Base-by-base conservation (phyloP, 2,888 invertebrate species). In the Sicus ferrugineus region DNA sequence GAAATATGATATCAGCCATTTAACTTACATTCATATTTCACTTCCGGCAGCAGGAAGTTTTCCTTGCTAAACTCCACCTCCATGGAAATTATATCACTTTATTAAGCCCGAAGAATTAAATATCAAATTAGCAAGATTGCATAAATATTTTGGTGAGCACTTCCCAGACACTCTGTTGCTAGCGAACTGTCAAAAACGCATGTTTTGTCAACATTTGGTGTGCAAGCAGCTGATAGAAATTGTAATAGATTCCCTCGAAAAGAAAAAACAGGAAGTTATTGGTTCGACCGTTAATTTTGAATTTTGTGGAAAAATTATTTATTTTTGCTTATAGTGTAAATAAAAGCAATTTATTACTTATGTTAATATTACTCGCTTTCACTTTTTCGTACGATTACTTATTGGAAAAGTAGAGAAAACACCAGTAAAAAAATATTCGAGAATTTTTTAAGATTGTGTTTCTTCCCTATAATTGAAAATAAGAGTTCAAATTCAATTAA, bases 1-100 rank as follows among this genome's bases (percentile, higher is more conserved):
- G 2, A 31, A 54, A 67, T 62, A 67, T 50, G 2, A 61, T 42
- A 21, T 19, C 28, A 42, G 38, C 16, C 16, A 16, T 31, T 59
- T 21, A 19, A 86, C 92, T 90, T 86, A 94, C 94, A 94, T 88
- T 95, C 94, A 83, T 93, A 94, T 88, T 94, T 93, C 23, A 87
- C 83, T 30, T 89, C 88, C 0, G 92, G 89, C 76, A 93, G 80
- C 68, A 84, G 78, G 73, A 90, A 89, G 79, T 93, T 90, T 71
- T 90, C 90, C 73, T 89, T 87, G 62, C 87, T 87, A 70, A 89
- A 87, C 73, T 77, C 88, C 71, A 78, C 86, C 84, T 81, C 88
- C 81, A 83, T 84, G 73, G 69, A 34, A 14, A 34, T 52, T 52
- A 23, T 52, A 6, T 52, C 23, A 52, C 21, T 3, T n/a, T 6